Percentiles rank a stretch among this genome's conserved stretches.
These are phyloP conservation scores for Corvus moneduloides DNA, from an alignment of 2,113 vertebrate species.

Conservation along the genomic window DNA sequence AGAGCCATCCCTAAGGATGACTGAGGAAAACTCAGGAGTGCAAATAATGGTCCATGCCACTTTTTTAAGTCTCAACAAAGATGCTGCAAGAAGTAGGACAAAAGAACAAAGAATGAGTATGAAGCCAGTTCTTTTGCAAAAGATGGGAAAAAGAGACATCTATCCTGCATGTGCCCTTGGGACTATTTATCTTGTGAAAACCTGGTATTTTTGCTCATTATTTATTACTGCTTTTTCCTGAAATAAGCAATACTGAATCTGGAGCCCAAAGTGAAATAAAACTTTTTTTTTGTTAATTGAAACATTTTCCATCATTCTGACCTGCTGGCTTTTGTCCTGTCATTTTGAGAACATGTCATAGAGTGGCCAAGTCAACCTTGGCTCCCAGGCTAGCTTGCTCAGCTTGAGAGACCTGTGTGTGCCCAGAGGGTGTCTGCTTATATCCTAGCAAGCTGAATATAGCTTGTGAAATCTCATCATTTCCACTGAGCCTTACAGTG, in stretches of 20 bases:
- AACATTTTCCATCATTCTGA: neutral
- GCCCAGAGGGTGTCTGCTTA: neutral
- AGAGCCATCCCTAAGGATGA: neutral
- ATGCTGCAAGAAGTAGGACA: constrained; percentile 2
- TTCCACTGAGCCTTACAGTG: neutral
- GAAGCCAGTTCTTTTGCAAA: neutral
- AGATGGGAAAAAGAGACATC: neutral
- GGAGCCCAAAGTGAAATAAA: neutral
- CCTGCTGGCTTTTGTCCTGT: neutral
- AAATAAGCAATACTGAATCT: neutral
- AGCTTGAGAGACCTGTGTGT: neutral
- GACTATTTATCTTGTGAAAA: neutral
- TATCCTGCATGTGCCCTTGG: neutral
- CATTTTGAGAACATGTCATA: neutral
- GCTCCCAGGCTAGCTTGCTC: neutral
- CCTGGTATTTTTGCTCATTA: neutral
- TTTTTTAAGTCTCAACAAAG: neutral
- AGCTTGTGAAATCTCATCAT: constrained; percentile 11
- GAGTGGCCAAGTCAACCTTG: neutral
- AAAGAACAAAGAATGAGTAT: neutral
- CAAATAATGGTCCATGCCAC: neutral
- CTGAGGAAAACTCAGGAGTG: neutral
- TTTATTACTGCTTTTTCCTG: neutral
- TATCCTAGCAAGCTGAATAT: neutral
- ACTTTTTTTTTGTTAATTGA: neutral